Percentiles rank a stretch among this genome's conserved stretches.
Conservation (phyloP, 2,113 vertebrate genomes). For the Bufo gargarizans region DNA sequence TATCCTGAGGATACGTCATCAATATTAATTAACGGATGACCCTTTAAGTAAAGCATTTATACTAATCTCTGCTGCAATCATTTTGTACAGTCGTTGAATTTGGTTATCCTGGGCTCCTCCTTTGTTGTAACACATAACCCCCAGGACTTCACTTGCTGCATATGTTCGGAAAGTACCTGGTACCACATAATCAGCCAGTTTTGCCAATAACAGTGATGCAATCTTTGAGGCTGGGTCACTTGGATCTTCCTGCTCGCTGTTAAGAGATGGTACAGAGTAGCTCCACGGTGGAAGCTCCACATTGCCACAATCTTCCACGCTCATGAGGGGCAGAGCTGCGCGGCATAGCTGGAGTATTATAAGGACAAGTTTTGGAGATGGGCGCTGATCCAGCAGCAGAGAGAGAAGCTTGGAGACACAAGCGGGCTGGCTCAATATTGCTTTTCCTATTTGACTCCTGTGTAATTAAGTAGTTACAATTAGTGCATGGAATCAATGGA, state of each 20-base stretch:
- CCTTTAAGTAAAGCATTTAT: background rate
- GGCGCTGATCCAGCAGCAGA: slow-evolving; percentile 92
- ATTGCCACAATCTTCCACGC: slow-evolving; percentile 95
- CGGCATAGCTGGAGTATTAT: slow-evolving; percentile 96
- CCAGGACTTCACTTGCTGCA: background rate
- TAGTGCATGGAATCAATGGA: background rate
- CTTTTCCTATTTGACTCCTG: slow-evolving; percentile 98
- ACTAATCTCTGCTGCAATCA: background rate
- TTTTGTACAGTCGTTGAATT: background rate
- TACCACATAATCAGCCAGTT: slow-evolving; percentile 96
- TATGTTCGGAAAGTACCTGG: slow-evolving; percentile 77
- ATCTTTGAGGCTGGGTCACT: slow-evolving; percentile 95
- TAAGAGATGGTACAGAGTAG: slow-evolving; percentile 89
- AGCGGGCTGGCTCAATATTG: slow-evolving; percentile 96
- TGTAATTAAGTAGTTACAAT: background rate
- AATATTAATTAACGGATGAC: no score
- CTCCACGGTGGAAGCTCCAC: slow-evolving; percentile 96
- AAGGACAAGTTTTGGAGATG: slow-evolving; percentile 95
- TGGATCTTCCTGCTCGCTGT: slow-evolving; percentile 91
- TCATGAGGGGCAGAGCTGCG: slow-evolving; percentile 95
- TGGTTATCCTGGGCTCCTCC: fast-evolving
- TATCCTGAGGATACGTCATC: no score
- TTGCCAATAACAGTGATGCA: slow-evolving; percentile 90
- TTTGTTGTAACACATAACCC: background rate
- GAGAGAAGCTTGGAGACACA: slow-evolving; percentile 98